Conservation (phyloP, 2,888 invertebrate genomes). For the Ochlodes sylvanus region DNA sequence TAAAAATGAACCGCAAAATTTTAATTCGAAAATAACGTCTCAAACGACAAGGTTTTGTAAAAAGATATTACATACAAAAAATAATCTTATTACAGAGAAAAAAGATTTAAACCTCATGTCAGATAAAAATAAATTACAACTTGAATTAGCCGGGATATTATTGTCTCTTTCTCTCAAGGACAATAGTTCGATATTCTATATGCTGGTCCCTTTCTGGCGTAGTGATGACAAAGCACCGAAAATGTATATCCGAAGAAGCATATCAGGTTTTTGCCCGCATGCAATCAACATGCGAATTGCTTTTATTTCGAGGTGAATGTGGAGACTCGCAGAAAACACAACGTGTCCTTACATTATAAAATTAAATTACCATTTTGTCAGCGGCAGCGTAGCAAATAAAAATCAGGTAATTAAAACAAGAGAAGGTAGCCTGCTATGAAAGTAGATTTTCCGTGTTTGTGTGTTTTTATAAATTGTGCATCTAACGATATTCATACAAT, state of each 20-base stretch:
- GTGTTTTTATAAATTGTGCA: too few species aligned
- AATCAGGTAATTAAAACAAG: background rate
- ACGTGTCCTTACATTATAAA: conserved; percentile 2
- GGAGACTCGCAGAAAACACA: conserved; percentile 5
- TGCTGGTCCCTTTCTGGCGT: conserved; percentile 23
- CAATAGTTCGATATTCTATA: conserved; percentile 32
- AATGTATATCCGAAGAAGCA: conserved; percentile 21
- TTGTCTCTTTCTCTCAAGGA: conserved; percentile 29
- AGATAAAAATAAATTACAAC: conserved; percentile 15
- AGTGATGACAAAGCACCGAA: conserved; percentile 34
- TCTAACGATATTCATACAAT: too few species aligned
- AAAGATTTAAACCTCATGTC: background rate
- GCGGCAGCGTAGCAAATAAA: background rate
- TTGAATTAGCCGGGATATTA: conserved; percentile 25
- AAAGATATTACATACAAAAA: background rate
- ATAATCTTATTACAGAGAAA: background rate
- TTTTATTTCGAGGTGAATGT: conserved; percentile 16
- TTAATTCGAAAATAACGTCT: background rate
- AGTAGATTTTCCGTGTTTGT: too few species aligned
- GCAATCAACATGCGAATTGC: conserved; percentile 30
- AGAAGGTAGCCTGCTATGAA: too few species aligned
- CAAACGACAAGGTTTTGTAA: background rate
- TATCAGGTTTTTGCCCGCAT: conserved; percentile 31
- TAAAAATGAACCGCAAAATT: background rate
- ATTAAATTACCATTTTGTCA: background rate